These are phyloP conservation scores for Pogonomyrmex californicus DNA, from an alignment of 1,140 invertebrate species.

Conservation along the genomic window DNA sequence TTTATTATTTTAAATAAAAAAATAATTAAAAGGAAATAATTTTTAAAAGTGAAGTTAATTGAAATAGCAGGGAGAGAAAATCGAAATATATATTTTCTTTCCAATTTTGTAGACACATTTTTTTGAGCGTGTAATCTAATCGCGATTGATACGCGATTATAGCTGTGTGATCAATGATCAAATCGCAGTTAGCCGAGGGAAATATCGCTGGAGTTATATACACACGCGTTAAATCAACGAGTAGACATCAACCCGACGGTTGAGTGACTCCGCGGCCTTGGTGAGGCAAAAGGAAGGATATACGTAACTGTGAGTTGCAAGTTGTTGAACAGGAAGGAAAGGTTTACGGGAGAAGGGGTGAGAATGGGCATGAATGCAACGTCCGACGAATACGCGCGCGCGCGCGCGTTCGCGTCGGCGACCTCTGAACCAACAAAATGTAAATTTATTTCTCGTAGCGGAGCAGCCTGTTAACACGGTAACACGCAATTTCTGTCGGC, in stretches of 20 bases:
- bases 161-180: constrained; percentile 11
- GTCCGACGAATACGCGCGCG: constrained; percentile 22
- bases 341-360: background rate
- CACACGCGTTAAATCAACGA: constrained; percentile 41
- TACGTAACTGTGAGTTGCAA: constrained; percentile 12
- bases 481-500: constrained; percentile 78
- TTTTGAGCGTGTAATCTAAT: background rate
- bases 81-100: background rate
- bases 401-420: background rate
- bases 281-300: background rate
- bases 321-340: constrained; percentile 27
- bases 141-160: constrained; percentile 57
- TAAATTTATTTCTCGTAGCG: constrained; percentile 73
- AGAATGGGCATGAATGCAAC: constrained; percentile 30
- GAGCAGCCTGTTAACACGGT: constrained; percentile 69
- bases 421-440: constrained; percentile 60
- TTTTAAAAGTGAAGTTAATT: background rate
- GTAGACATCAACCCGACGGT: constrained; percentile 35
- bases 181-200: constrained; percentile 25
- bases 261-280: constrained; percentile 21
- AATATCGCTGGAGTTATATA: constrained; percentile 16
- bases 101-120: background rate
- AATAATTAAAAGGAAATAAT: too few relatives aligned
- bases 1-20: background rate
- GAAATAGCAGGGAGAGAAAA: background rate